These are phyloP conservation scores for Apis laboriosa DNA, from an alignment of 1,140 invertebrate genomes.

Conservation along the genomic window DNA sequence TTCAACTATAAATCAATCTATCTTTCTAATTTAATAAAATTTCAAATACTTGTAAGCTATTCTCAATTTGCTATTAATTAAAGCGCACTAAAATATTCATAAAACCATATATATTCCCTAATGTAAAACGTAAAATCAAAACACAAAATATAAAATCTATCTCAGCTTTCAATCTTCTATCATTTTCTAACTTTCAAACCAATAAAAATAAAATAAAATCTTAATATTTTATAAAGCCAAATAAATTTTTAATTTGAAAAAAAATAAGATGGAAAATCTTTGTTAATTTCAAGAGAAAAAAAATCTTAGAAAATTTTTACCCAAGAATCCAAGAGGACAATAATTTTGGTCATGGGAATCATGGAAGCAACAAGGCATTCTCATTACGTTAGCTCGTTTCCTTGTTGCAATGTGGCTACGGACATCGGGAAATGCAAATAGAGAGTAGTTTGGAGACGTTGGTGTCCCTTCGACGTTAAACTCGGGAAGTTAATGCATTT, in stretches of 20 bases:
- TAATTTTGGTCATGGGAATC: not conserved
- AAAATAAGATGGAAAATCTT: too few species aligned
- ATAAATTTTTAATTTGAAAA: too few species aligned
- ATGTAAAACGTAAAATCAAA: too few species aligned
- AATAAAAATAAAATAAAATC: not conserved
- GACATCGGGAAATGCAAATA: constrained; percentile 44
- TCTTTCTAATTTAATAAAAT: constrained; percentile 9
- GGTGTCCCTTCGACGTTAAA: constrained; percentile 28
- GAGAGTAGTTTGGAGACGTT: constrained; percentile 40
- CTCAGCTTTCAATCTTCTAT: not conserved
- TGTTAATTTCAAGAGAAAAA: too few species aligned
- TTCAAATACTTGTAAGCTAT: not conserved
- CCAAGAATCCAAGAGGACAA: not conserved
- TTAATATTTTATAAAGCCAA: too few species aligned
- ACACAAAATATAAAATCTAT: not conserved
- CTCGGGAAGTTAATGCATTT: constrained; percentile 45
- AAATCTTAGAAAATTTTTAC: not conserved
- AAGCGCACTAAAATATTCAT: not conserved
- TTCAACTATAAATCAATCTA: constrained; percentile 1
- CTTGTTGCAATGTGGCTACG: not conserved
- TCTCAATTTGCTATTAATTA: not conserved
- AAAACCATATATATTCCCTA: not conserved
- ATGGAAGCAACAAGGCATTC: not conserved
- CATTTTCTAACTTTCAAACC: not conserved
- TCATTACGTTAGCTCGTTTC: constrained; percentile 24